Percentiles rank a stretch among this genome's conserved stretches.
phyloP scores from a whole-genome alignment of 23 tunicate species.

The Ascidia mentula region DNA sequence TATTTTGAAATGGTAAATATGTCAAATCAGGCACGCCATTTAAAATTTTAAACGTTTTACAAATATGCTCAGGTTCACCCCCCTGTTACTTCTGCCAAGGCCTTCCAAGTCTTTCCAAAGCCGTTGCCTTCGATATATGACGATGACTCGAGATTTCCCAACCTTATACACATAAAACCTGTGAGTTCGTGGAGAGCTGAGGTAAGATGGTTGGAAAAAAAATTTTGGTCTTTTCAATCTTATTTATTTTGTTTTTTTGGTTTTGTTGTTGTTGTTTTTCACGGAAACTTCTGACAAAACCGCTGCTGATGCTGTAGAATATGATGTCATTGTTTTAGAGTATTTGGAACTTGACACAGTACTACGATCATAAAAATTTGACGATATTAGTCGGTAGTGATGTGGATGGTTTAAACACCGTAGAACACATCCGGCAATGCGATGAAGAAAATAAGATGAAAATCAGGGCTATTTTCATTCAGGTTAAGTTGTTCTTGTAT shows the following conservation, averaged over 20 bases:
- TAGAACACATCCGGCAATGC: not conserved
- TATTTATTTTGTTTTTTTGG: too few species aligned
- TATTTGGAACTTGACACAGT: constrained; percentile 21
- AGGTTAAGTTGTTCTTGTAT: too few species aligned
- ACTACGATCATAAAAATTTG: constrained; percentile 25
- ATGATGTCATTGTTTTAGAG: constrained; percentile 35
- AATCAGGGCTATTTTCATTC: not conserved
- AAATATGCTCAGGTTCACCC: constrained; percentile 44
- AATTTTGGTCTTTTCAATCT: too few species aligned
- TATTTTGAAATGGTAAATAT: not conserved
- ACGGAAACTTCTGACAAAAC: too few species aligned
- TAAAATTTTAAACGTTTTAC: too few species aligned
- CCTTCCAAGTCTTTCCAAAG: constrained; percentile 34
- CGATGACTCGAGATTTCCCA: constrained; percentile 38
- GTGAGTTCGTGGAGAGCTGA: constrained; percentile 31
- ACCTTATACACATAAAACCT: constrained; percentile 42
- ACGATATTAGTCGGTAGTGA: constrained; percentile 30
- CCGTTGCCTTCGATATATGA: constrained; percentile 23
- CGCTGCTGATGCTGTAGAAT: too few species aligned
- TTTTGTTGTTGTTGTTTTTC: too few species aligned
- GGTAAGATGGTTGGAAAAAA: too few species aligned
- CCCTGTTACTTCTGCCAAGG: constrained; percentile 3
- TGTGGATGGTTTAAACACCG: constrained; percentile 28
- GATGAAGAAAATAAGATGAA: not conserved
- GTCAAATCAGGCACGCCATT: too few species aligned